Conservation (phyloP, 1,140 invertebrate genomes). For the Glomeris maerens region DNA sequence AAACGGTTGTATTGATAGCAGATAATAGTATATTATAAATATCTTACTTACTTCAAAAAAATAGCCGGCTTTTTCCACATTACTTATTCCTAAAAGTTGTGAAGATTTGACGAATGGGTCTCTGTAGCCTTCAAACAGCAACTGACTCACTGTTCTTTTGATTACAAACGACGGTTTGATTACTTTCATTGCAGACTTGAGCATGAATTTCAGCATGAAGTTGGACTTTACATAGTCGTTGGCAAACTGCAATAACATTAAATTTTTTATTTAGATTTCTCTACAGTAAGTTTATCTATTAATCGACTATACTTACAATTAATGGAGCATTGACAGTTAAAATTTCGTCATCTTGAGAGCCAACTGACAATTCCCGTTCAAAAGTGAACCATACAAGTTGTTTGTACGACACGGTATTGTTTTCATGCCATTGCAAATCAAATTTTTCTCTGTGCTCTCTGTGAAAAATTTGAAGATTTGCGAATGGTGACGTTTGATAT, state of each 20-base stretch:
- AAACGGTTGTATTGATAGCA: no score
- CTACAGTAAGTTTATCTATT: no score
- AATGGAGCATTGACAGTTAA: conserved; percentile 31
- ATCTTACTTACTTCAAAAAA: no score
- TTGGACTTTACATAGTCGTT: not conserved
- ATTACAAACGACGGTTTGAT: conserved; percentile 3
- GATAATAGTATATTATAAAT: no score
- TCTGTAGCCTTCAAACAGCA: conserved; percentile 5
- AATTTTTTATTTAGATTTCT: not conserved
- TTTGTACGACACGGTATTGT: conserved; percentile 1
- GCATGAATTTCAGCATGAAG: not conserved
- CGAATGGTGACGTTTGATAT: not conserved
- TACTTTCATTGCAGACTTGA: not conserved
- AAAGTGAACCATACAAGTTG: conserved; percentile 63
- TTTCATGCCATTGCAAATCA: not conserved
- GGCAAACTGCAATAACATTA: no score
- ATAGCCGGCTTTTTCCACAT: no score
- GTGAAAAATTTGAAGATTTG: not conserved
- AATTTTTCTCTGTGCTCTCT: conserved; percentile 2
- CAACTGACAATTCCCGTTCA: conserved; percentile 49
- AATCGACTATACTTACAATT: no score
- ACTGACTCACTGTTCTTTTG: not conserved
- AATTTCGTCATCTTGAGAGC: conserved; percentile 27
- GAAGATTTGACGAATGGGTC: conserved; percentile 6
- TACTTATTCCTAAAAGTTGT: no score